These are phyloP conservation scores for Nemapogon koenigi DNA, from an alignment of 2,888 invertebrate genomes.

Conservation along the genomic window DNA sequence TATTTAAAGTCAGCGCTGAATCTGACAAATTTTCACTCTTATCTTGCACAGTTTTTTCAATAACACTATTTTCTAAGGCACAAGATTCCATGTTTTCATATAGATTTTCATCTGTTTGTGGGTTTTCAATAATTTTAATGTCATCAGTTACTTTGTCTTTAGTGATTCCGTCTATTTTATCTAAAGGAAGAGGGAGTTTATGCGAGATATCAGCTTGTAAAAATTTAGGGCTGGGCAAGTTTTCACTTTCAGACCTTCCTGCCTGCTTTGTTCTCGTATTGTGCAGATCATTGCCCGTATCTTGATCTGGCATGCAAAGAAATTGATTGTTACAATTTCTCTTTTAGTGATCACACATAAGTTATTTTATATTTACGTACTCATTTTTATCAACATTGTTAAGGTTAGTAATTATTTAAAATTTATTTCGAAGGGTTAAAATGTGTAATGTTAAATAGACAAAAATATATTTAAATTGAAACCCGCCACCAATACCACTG, in stretches of 20 bases:
- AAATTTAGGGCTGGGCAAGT: slow-evolving; percentile 46
- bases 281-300: slow-evolving; percentile 60
- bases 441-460: slow-evolving; percentile 13
- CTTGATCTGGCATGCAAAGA: slow-evolving; percentile 63
- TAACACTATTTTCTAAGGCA: too few species aligned
- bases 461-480: slow-evolving; percentile 21
- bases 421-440: not conserved
- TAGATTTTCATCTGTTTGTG: slow-evolving; percentile 27
- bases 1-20: too few species aligned
- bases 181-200: slow-evolving; percentile 28
- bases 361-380: not conserved
- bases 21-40: too few species aligned
- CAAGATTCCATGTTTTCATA: slow-evolving; percentile 44
- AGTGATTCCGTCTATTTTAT: slow-evolving; percentile 23
- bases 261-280: slow-evolving; percentile 65
- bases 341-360: slow-evolving; percentile 6
- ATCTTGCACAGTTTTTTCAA: too few species aligned
- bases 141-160: slow-evolving; percentile 15
- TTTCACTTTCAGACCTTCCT: slow-evolving; percentile 69
- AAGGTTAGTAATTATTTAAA: slow-evolving; percentile 16
- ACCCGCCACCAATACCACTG: slow-evolving; percentile 47
- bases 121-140: slow-evolving; percentile 13
- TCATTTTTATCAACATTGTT: too few species aligned
- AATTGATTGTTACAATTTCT: slow-evolving; percentile 37
- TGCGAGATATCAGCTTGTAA: slow-evolving; percentile 47